A percentile compares a stretch with the other conserved stretches of the same genome.
phyloP scores from a whole-genome alignment of 2,797 vertebrate genomes.

The Apogon talboti region DNA sequence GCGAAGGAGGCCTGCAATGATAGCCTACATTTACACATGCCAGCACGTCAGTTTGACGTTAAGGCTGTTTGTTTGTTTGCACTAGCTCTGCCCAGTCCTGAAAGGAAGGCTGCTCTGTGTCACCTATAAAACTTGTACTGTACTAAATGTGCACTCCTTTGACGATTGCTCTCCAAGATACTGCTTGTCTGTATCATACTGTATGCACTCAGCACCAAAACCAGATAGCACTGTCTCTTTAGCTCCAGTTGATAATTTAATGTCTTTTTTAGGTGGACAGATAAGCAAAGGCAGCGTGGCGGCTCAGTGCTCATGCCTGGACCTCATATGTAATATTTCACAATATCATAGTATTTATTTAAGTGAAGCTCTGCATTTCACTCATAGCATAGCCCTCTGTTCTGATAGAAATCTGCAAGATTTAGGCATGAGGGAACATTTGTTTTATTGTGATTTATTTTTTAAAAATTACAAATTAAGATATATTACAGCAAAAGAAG shows the following conservation, averaged over 20 bases:
- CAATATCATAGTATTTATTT: too few species aligned
- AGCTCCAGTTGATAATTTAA: slow-evolving; percentile 43
- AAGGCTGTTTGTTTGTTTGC: slow-evolving; percentile 49
- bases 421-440: too few species aligned
- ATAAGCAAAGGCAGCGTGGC: slow-evolving; percentile 37
- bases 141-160: slow-evolving; percentile 34
- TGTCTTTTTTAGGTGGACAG: slow-evolving; percentile 40
- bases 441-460: too few species aligned
- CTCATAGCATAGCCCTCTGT: too few species aligned
- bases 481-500: too few species aligned
- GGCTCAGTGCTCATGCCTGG: slow-evolving; percentile 14
- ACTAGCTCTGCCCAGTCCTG: slow-evolving; percentile 4
- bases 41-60: slow-evolving; percentile 49
- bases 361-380: too few species aligned
- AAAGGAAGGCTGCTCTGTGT: slow-evolving; percentile 10
- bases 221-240: slow-evolving; percentile 43
- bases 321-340: too few species aligned
- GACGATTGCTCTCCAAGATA: slow-evolving; percentile 31
- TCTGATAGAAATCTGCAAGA: too few species aligned
- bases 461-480: too few species aligned
- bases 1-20: slow-evolving; percentile 40
- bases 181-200: slow-evolving; percentile 37
- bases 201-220: slow-evolving; percentile 6
- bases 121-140: slow-evolving; percentile 36
- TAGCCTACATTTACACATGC: slow-evolving; percentile 40